phyloP scores from a whole-genome alignment of 2,888 invertebrate species.

The Oasisia sp. region DNA sequence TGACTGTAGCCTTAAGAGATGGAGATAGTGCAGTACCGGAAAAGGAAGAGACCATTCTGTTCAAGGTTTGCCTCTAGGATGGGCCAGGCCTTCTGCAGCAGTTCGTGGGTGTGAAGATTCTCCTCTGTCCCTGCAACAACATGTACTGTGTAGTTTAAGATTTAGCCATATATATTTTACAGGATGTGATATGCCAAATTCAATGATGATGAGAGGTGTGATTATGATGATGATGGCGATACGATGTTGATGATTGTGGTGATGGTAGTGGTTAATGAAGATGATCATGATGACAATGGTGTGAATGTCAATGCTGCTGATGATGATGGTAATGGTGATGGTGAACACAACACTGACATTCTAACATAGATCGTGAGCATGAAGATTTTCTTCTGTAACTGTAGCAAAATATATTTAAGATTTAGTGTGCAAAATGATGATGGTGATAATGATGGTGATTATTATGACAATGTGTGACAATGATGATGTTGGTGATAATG shows the following conservation, averaged over 20 bases:
- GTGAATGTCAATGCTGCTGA: constrained; percentile 24
- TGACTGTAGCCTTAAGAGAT: not conserved
- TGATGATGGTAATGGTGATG: constrained; percentile 26
- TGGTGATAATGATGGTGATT: too few species aligned
- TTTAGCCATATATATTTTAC: not conserved
- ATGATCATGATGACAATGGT: not conserved
- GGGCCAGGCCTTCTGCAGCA: constrained; percentile 59
- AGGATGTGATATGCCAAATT: not conserved
- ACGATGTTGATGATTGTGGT: too few species aligned
- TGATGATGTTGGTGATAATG: constrained; percentile 27
- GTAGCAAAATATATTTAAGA: too few species aligned
- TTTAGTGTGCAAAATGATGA: too few species aligned
- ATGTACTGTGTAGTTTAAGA: not conserved
- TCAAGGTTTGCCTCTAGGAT: constrained; percentile 58
- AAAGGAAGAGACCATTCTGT: constrained; percentile 56
- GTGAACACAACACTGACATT: constrained; percentile 13
- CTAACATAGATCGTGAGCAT: too few species aligned
- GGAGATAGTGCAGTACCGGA: constrained; percentile 50
- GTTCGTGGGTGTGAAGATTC: constrained; percentile 55
- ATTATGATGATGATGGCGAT: too few species aligned
- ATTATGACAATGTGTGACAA: not conserved
- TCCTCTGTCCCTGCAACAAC: constrained; percentile 54
- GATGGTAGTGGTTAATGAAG: too few species aligned
- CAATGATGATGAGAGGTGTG: too few species aligned
- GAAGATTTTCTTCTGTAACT: too few species aligned